Base-by-base conservation (phyloP, 2,797 vertebrate genomes). In the Adrianichthys oophorus region DNA sequence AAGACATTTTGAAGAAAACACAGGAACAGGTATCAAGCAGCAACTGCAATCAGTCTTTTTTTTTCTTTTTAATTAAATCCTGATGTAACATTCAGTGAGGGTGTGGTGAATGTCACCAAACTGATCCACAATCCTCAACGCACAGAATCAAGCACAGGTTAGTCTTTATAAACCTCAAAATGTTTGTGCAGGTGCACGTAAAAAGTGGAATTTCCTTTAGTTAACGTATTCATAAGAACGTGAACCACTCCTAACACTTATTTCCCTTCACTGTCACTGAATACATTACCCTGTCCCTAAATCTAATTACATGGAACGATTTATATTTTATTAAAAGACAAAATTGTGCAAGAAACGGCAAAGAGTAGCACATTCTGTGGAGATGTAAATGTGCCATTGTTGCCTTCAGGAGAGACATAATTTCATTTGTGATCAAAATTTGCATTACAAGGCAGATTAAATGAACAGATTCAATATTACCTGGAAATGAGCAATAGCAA, bases 381-480 rank as follows among this genome's bases (percentile, higher is more conserved):
- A 49, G 48, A 60, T 49, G 13, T 59, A 56, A 46, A 70, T 72
- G 73, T 74, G 68, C 62, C 45, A 41, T 17, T 46, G 47, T 56
- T 62, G 76, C 78, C 82, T 79, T 72, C 17, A 71, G 81, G 79
- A 72, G 52, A 58, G 51, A 63, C 52, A 60, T 56, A 60, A 76
- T 80, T 80, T 64, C 26, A 80, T 70, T 74, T 81, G 67, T 37
- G 70, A 85, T 87, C 66, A 70, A 44, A 82, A 79, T 76, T 74
- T 72, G 70, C 76, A 80, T 81, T 79, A 70, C 56, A 62, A 66
- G 69, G 48, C 70, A 62, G 80, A 89, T 87, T 61, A 76, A 78
- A 59, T 7, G 68, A 59, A 60, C 15, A 75, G 64, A 83, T 87
- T 69, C 57, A 77, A 80, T 76, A 69, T 70, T 64, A 85, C 75